Base-by-base conservation (phyloP, 2,888 invertebrate genomes). In the Drosophila atripex region DNA sequence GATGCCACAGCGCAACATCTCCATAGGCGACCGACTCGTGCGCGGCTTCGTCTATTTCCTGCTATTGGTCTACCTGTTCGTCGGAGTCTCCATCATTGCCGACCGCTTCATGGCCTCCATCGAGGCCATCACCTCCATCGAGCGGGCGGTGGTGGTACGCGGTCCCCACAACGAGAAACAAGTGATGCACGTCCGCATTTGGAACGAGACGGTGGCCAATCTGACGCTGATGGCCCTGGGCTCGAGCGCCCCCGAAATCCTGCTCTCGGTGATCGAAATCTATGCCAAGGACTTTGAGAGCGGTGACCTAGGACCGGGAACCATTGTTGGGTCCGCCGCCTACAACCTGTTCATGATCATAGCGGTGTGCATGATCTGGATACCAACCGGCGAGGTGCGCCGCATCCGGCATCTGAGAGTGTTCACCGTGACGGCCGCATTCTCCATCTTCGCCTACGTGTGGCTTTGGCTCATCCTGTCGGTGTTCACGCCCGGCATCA, bases 161-260 rank as follows among this genome's bases (percentile, higher is more conserved):
- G 96, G 96, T 76, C 95, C 96, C 75, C 96, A 96, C 88, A 97
- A 97, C 71, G 97, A 97, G 71, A 94, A 94, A 12, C 97, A 98
- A 89, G 96, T 97, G 79, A 93, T 99, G 45, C 96, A 95, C 53
- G 99, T 99, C 14, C 94, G 99, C 65, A 96, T 99, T 65, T 99
- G 99, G 99, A 99, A 99, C 92, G 99, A 99, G 91, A 99, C 99
- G 2, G 99, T 99, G 45, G 99, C 99, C 75, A 99, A 99, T 92
- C 93, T 99, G 79, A 99, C 99, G 5, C 93, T 99, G 56, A 99
- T 99, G 99, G 99, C 99, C 12, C 92, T 99, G 58, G 99, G 99
- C 2, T 99, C 99, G 21, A 99, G 98, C 84, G 99, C 99, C 2
- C 99, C 99, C 0, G 99, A 99, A 92, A 99, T 99, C 90, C 93